Evolutionary conservation across 2,113 vertebrate genomes (phyloP).

Genomic region (Tachycineta bicolor): DNA sequence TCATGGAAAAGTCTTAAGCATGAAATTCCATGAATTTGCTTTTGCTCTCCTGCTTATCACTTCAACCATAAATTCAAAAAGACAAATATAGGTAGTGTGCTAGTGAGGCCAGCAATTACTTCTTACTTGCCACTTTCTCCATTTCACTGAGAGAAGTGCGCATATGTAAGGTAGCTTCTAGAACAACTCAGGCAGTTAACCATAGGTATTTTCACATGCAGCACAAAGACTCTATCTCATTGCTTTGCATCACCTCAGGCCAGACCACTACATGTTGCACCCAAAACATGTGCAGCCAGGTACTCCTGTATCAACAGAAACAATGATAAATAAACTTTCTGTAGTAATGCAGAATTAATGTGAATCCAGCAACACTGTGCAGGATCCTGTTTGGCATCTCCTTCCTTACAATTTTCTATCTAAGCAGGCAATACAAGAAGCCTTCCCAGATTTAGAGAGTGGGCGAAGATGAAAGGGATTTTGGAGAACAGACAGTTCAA

Average conservation of each 20-base stretch:
- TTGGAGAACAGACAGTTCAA: background rate
- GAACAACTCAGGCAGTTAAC: fast-evolving
- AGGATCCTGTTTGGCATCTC: background rate
- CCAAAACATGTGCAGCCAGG: background rate
- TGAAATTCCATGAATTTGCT: background rate
- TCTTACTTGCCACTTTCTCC: background rate
- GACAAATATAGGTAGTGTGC: background rate
- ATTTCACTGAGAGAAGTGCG: background rate
- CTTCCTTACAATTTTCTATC: background rate
- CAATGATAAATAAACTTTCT: background rate
- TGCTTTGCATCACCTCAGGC: background rate
- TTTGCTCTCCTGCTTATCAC: background rate
- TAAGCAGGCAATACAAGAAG: background rate
- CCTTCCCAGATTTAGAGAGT: background rate
- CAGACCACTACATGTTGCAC: background rate
- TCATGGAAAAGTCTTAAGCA: background rate
- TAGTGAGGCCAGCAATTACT: background rate
- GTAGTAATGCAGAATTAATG: background rate
- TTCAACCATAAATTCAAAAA: background rate
- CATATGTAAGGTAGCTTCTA: background rate
- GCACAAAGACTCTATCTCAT: background rate
- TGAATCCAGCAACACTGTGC: background rate
- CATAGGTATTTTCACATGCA: background rate
- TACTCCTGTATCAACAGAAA: background rate
- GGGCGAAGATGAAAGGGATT: background rate